Base-by-base conservation (phyloP, 2,113 vertebrate genomes). In the Blennius ocellaris region DNA sequence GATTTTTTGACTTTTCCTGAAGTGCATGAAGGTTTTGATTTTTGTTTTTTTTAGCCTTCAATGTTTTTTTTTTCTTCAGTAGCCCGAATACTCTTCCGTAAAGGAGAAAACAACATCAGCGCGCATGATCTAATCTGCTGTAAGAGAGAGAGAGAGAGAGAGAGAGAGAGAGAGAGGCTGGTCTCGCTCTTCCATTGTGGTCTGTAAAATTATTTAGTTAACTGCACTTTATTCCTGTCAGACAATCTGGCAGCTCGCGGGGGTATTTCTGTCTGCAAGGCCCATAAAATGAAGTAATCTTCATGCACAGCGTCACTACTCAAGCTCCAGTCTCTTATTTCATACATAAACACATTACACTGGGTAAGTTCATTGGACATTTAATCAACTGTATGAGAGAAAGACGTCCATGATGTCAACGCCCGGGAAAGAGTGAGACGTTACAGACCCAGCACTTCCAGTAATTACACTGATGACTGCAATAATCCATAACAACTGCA, bases 171-270 rank as follows among this genome's bases (percentile, higher is more conserved):
- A n/a, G n/a, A n/a, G n/a, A n/a, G n/a, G n/a, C 12, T 1, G 36
- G 11, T 77, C 58, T 69, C 49, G 63, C 62, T 68, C 16, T 52
- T 50, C 54, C 51, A 47, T 47, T 36, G 49, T 50, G 62, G 30
- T 69, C 48, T 67, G 39, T 30, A 30, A 69, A 67, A 73, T 41
- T 3, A 16, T 62, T 68, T 47, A n/a, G 15, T 51, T 50, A 54
- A 21, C 15, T 48, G 59, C 52, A 36, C 49, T 49, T 65, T 38
- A 10, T 65, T 70, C 40, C 44, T 49, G n/a, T 39, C 37, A 52
- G 21, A 68, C 40, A 56, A 56, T 30, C 39, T 64, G 50, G 39
- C 55, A 50, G 56, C 43, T 53, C 39, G 47, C 5, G 0, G 3
- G 36, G 40, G 47, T 16, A 37, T 45, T 21, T 57, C 52, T 12